phyloP scores from a whole-genome alignment of 2,888 invertebrate genomes.

The Nasonovia ribisnigri region DNA sequence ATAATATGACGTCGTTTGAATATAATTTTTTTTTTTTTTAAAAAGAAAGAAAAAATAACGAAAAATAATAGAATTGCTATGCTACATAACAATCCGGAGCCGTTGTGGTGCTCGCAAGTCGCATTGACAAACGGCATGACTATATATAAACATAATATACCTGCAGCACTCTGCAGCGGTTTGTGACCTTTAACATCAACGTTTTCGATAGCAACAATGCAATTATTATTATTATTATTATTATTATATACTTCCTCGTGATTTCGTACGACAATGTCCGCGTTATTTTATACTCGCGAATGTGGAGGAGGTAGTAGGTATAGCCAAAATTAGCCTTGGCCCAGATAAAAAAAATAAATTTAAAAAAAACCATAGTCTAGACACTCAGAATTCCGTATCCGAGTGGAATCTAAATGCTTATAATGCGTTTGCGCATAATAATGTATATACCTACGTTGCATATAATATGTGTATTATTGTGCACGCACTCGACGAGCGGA shows the following conservation, averaged over 20 bases:
- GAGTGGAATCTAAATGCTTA: constrained; percentile 20
- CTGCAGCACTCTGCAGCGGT: constrained; percentile 7
- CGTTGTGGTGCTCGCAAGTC: background rate
- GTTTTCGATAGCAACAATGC: constrained; percentile 23
- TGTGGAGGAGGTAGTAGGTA: background rate
- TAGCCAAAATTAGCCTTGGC: constrained; percentile 54
- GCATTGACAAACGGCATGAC: background rate
- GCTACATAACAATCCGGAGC: background rate
- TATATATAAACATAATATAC: background rate
- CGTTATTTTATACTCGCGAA: constrained; percentile 18
- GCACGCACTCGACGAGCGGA: background rate
- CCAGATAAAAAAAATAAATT: constrained; percentile 1
- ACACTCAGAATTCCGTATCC: constrained; percentile 44
- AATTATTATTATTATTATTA: background rate
- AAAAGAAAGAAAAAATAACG: background rate
- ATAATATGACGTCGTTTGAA: background rate
- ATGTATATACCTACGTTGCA: constrained; percentile 12
- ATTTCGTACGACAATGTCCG: constrained; percentile 38
- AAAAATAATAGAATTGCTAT: background rate
- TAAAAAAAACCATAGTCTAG: constrained; percentile 35
- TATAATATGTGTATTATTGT: background rate
- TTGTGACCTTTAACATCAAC: constrained; percentile 33
- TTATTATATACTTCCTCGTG: constrained; percentile 25
- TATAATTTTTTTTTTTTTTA: background rate
- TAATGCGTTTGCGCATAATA: background rate